Evolutionary conservation across 2,888 invertebrate genomes (phyloP).

Genomic region (Electrophaes corylata): DNA sequence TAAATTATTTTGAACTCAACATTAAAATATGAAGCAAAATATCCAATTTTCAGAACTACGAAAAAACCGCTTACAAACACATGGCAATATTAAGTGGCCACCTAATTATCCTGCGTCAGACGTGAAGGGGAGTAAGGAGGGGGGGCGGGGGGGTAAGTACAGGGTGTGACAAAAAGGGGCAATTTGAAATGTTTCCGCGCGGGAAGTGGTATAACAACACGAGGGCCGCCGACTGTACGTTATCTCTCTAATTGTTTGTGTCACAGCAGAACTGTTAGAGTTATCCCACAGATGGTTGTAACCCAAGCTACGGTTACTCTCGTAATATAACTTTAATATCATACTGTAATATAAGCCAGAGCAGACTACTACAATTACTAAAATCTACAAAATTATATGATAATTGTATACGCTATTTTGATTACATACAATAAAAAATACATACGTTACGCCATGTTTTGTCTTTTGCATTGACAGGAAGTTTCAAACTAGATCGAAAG

Average conservation of each 20-base stretch:
- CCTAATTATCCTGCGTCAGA: slow-evolving; percentile 25
- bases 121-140: background rate
- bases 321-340: too few relatives aligned
- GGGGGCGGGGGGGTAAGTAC: slow-evolving; percentile 18
- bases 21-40: slow-evolving; percentile 8
- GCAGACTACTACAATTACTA: too few relatives aligned
- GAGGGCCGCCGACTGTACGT: slow-evolving; percentile 9
- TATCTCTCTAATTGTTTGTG: slow-evolving; percentile 18
- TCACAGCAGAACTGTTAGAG: background rate
- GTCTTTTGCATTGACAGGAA: too few relatives aligned
- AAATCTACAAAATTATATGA: too few relatives aligned
- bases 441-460: too few relatives aligned
- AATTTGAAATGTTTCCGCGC: slow-evolving; percentile 34
- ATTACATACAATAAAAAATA: too few relatives aligned
- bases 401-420: too few relatives aligned
- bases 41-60: slow-evolving; percentile 5
- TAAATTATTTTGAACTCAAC: background rate
- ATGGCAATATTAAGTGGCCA: slow-evolving; percentile 20
- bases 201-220: slow-evolving; percentile 20
- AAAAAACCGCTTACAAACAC: slow-evolving; percentile 17
- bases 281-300: too few relatives aligned
- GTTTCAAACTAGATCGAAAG: too few relatives aligned
- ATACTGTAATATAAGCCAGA: too few relatives aligned
- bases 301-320: too few relatives aligned
- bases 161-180: slow-evolving; percentile 34